phyloP scores from a whole-genome alignment of 2,113 vertebrate species.

The Rhombomys opimus region DNA sequence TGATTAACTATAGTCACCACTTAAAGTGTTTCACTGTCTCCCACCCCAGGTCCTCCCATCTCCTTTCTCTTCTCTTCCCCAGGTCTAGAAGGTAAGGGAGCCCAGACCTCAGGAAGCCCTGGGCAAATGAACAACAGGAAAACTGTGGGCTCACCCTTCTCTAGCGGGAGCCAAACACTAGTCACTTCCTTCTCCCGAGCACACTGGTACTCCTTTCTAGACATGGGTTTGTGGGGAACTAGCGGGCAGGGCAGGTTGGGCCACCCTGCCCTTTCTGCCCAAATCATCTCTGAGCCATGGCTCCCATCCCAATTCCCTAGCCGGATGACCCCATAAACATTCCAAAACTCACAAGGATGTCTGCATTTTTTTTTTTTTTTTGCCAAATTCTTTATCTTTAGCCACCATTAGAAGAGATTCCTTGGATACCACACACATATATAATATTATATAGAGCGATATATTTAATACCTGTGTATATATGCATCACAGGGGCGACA shows the following conservation, averaged over 20 bases:
- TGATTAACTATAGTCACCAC: neutral
- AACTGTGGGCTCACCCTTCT: neutral
- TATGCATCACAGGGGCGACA: constrained; percentile 89
- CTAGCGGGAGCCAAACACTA: neutral
- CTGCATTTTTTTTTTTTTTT: constrained; percentile 83
- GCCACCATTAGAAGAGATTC: constrained; percentile 84
- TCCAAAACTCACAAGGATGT: constrained; percentile 75
- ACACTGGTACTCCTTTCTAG: neutral
- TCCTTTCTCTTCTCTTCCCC: neutral
- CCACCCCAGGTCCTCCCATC: neutral
- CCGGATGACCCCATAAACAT: neutral
- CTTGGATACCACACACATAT: constrained; percentile 90
- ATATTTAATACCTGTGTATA: constrained; percentile 93
- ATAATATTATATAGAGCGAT: constrained; percentile 91
- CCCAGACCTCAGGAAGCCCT: neutral
- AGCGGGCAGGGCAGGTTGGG: neutral
- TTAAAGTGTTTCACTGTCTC: neutral
- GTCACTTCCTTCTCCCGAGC: neutral
- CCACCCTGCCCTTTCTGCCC: neutral
- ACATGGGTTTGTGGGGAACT: neutral
- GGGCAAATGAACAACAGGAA: neutral
- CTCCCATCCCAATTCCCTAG: neutral
- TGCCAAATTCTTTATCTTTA: constrained; percentile 86
- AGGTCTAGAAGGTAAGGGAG: neutral
- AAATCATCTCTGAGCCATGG: neutral